Evolutionary conservation across 1,140 invertebrate genomes (phyloP), one percentile per base, ranked within the genome.

Genomic region (Hestina assimilis): DNA sequence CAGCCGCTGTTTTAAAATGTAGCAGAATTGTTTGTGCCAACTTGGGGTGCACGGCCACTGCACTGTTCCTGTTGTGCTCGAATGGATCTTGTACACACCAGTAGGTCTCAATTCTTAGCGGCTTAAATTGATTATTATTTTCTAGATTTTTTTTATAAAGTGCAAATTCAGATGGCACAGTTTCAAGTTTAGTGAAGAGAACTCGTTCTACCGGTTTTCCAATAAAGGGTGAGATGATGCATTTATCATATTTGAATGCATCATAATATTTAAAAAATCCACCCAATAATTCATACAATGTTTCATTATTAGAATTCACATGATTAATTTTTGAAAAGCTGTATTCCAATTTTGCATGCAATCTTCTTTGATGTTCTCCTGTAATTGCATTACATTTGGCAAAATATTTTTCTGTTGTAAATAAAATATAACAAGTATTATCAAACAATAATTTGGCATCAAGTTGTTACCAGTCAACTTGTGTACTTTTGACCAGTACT

Each of bases 11-110:
- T 6, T 51, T n/a, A 20, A 79, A 58, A 17, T 63, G 38, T n/a
- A 21, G 4, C 7, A 57, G 9, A 9, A 80, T 55, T 15, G 38
- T 68, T 5, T 46, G 52, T 2, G 69, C 59, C 21, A 83, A 38
- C 28, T 68, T 73, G 0, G 53, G 55, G 48, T 70, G 59, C 9
- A 91, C 72, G 1, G 58, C 60, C 2, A 63, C 60, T 0, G 89
- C 78, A 35, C 89, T 79, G 63, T 93, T 93, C 52, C 89, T 79
- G 52, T 72, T 88, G 17, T 91, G 89, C 48, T 93, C 91, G 57
- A 92, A 91, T 0, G 92, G 91, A 81, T 93, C 92, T 73, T 93
- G 92, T 1, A 93, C 33, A 63, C 91, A 93, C 43, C 92, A 82
- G 3, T 69, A 23, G 9, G 76, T 54, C 6, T 88, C 68, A 3